These are phyloP conservation scores for Equus przewalskii DNA, from an alignment of 2,113 vertebrate genomes.

Conservation along the genomic window DNA sequence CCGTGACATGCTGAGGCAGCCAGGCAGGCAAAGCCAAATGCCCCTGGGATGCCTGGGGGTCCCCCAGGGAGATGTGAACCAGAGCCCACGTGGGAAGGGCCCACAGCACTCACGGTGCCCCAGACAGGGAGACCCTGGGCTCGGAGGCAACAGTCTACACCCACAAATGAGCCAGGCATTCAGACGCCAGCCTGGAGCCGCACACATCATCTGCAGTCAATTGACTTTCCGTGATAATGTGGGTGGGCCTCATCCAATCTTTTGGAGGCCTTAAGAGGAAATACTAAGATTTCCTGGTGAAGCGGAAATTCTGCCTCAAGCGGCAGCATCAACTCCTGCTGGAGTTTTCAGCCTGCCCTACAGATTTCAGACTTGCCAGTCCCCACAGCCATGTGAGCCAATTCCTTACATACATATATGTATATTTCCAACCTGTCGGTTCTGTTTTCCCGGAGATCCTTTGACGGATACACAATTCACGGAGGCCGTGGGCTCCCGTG, in stretches of 20 bases:
- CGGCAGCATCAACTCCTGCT: neutral
- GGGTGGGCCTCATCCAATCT: accelerated
- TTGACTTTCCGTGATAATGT: accelerated
- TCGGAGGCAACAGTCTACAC: accelerated
- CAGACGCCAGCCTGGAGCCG: neutral
- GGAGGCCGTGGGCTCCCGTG: accelerated
- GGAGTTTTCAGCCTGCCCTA: neutral
- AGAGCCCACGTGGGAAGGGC: accelerated
- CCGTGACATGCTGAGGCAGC: neutral
- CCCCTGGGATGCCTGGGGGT: neutral
- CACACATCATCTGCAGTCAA: no score
- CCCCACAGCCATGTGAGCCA: neutral
- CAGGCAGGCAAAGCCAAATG: neutral
- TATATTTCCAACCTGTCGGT: neutral
- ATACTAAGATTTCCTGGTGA: neutral
- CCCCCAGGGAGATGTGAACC: neutral
- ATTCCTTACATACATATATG: accelerated
- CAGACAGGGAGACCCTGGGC: no score
- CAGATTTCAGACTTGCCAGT: neutral
- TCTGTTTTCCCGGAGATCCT: neutral
- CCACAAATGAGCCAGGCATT: neutral
- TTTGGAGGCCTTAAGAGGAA: no score
- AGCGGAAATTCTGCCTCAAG: neutral
- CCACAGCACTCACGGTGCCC: accelerated
- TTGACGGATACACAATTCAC: accelerated